phyloP scores from a whole-genome alignment of 2,113 vertebrate species.

The Porphyrio hochstetteri region DNA sequence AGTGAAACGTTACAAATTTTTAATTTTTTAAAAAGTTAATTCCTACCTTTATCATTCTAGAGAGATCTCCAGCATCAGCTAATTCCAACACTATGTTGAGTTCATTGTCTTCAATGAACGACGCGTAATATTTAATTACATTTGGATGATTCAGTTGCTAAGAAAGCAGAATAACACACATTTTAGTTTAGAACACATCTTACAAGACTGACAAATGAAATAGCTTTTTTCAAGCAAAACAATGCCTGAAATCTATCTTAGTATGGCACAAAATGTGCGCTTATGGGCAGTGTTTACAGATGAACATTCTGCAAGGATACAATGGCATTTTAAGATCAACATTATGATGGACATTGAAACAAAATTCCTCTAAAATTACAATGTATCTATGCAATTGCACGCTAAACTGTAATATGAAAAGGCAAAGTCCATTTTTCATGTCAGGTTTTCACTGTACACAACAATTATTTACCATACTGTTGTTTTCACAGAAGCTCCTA shows the following conservation, averaged over 20 bases:
- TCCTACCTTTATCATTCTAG: constrained; percentile 97
- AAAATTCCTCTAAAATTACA: no score
- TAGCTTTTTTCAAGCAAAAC: background rate
- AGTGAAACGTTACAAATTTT: background rate
- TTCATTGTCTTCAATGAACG: constrained; percentile 98
- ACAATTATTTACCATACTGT: background rate
- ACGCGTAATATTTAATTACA: constrained; percentile 99
- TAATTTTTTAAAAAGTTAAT: background rate
- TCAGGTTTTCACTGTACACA: background rate
- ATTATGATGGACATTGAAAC: background rate
- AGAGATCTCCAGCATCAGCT: constrained; percentile 96
- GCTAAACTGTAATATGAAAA: background rate
- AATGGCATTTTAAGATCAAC: background rate
- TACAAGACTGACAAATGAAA: background rate
- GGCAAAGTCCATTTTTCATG: background rate
- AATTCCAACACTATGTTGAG: constrained; percentile 98
- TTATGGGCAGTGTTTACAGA: background rate
- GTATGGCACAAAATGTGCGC: background rate
- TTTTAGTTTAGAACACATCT: background rate
- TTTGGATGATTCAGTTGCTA: constrained; percentile 99
- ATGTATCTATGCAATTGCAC: background rate
- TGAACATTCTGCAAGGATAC: background rate
- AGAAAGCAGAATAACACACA: constrained; percentile 13
- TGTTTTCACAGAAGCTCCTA: background rate
- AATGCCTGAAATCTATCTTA: background rate